phyloP scores from a whole-genome alignment of 2,888 invertebrate genomes.

The Pomacea canaliculata region DNA sequence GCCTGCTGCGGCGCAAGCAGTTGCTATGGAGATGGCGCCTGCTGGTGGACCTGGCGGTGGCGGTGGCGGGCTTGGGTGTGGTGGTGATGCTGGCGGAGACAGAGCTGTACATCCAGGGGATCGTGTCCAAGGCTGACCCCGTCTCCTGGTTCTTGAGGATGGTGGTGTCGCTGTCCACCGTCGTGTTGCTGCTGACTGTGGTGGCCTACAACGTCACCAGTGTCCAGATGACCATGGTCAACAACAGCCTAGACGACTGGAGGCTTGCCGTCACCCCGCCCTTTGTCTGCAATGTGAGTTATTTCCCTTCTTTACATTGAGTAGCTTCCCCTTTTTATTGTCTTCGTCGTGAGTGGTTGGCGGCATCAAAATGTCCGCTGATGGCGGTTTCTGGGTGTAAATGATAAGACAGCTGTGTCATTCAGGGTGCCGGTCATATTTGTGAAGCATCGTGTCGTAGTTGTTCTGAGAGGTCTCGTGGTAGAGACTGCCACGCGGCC shows the following conservation, averaged over 20 bases:
- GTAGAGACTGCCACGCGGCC: too few species aligned
- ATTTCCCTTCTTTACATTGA: too few species aligned
- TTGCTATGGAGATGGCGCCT: slow-evolving; percentile 44
- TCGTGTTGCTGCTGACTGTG: slow-evolving; percentile 42
- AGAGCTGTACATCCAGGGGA: slow-evolving; percentile 34
- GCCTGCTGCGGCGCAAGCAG: slow-evolving; percentile 46
- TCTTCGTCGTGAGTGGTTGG: slow-evolving; percentile 23
- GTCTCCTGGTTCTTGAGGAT: neutral
- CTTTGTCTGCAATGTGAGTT: slow-evolving; percentile 18
- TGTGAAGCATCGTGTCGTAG: too few species aligned
- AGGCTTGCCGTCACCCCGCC: slow-evolving; percentile 46
- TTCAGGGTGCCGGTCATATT: too few species aligned
- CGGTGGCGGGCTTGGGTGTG: slow-evolving; percentile 47
- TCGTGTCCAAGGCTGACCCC: neutral
- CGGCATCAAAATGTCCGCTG: slow-evolving; percentile 40
- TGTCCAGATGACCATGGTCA: slow-evolving; percentile 51
- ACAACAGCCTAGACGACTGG: slow-evolving; percentile 57
- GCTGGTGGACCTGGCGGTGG: slow-evolving; percentile 49
- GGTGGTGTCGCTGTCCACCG: slow-evolving; percentile 47
- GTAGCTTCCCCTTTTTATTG: too few species aligned
- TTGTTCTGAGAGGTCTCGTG: too few species aligned
- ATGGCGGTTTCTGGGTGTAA: too few species aligned
- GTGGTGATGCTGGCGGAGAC: slow-evolving; percentile 53
- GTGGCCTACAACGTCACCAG: slow-evolving; percentile 47
- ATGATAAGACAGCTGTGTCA: too few species aligned